Percentiles rank a stretch among this genome's conserved stretches.
Evolutionary conservation across 2,113 vertebrate species (phyloP).

Genomic region (Gymnobelideus leadbeateri): DNA sequence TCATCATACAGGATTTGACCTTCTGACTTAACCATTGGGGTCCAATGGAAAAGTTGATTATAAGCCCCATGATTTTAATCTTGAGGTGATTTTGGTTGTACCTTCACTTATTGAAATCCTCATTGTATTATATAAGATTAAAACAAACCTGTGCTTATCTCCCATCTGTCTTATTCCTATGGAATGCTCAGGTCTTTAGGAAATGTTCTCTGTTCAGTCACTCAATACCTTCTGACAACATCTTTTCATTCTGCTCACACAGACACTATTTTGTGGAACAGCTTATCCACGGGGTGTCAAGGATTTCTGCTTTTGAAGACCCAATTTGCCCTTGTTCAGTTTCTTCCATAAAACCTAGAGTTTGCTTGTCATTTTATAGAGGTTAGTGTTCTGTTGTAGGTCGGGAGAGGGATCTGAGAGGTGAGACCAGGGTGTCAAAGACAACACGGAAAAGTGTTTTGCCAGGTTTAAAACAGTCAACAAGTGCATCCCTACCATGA

Average conservation of each 20-base stretch:
- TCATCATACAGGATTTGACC: neutral
- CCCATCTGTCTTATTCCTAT: slow-evolving; percentile 55
- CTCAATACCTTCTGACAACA: slow-evolving; percentile 56
- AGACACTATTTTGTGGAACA: slow-evolving; percentile 50
- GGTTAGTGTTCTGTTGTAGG: neutral
- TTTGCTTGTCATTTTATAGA: neutral
- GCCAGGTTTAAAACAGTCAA: neutral
- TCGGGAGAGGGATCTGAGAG: neutral
- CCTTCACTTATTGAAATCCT: slow-evolving; percentile 62
- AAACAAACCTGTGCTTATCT: slow-evolving; percentile 59
- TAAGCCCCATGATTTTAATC: neutral
- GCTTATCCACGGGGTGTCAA: slow-evolving; percentile 14
- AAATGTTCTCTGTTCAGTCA: slow-evolving; percentile 61
- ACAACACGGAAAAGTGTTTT: neutral
- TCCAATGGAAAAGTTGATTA: slow-evolving; percentile 40
- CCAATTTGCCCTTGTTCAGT: neutral
- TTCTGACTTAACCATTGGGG: neutral
- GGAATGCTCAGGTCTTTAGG: slow-evolving; percentile 62
- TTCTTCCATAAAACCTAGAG: slow-evolving; percentile 31
- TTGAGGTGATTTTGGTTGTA: slow-evolving; percentile 33
- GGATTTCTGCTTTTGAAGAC: slow-evolving; percentile 53
- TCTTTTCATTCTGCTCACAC: slow-evolving; percentile 64
- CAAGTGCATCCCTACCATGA: neutral
- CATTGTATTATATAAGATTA: slow-evolving; percentile 68
- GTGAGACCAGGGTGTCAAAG: slow-evolving; percentile 21